Percentiles rank a stretch among this genome's conserved stretches.
These are phyloP conservation scores for Dissostichus mawsoni DNA, from an alignment of 2,113 vertebrate genomes.

Conservation along the genomic window DNA sequence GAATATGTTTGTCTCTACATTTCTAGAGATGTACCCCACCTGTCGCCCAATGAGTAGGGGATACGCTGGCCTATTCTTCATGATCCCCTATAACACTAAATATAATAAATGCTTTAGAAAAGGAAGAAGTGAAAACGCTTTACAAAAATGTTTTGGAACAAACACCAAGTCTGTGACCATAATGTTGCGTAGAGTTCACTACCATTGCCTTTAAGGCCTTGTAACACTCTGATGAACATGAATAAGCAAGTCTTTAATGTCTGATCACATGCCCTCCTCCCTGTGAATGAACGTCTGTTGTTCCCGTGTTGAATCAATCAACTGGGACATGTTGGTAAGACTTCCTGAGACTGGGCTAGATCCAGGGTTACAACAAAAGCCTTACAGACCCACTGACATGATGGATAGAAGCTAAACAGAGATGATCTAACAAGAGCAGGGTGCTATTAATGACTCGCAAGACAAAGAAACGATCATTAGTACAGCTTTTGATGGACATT, in stretches of 20 bases:
- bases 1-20: background rate
- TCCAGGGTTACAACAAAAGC: conserved; percentile 39
- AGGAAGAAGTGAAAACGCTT: background rate
- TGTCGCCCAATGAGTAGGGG: background rate
- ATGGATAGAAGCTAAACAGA: conserved; percentile 1
- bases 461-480: background rate
- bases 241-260: background rate
- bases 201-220: background rate
- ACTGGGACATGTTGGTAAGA: background rate
- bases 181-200: background rate
- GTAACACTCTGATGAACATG: background rate
- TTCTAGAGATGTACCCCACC: background rate
- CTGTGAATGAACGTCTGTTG: conserved; percentile 31
- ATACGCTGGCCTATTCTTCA: background rate
- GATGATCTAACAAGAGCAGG: background rate
- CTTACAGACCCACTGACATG: conserved; percentile 21
- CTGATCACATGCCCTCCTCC: background rate
- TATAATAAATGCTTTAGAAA: background rate
- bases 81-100: background rate
- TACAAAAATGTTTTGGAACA: background rate
- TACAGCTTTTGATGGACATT: background rate
- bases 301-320: conserved; percentile 25
- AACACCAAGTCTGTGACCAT: background rate
- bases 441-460: background rate
- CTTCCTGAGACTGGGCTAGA: conserved; percentile 12